Evolutionary conservation across 2,888 invertebrate species (phyloP).

Genomic region (Pelosia muscerda): DNA sequence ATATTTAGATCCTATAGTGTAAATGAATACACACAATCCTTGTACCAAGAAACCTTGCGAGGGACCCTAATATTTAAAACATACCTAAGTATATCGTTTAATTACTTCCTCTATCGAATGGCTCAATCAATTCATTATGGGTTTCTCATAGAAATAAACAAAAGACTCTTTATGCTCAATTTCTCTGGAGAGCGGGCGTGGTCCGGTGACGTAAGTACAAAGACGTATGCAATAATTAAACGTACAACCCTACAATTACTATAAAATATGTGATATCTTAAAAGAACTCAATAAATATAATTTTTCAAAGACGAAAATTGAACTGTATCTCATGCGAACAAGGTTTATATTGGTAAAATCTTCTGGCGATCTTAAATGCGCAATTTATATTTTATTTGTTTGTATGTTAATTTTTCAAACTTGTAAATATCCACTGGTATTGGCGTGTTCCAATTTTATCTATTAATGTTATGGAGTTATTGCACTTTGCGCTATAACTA

Average conservation of each 20-base stretch:
- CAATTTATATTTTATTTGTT: conserved; percentile 27
- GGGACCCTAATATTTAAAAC: conserved; percentile 31
- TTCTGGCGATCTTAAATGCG: background rate
- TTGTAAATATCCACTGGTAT: conserved; percentile 29
- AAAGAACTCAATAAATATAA: conserved; percentile 37
- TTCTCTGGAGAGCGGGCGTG: conserved; percentile 65
- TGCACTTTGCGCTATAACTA: background rate
- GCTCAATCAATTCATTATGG: conserved; percentile 77
- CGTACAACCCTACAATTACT: conserved; percentile 74
- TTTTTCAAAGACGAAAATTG: conserved; percentile 19
- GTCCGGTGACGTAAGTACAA: conserved; percentile 74
- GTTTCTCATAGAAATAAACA: conserved; percentile 80
- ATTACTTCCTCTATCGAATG: conserved; percentile 76
- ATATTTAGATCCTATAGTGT: too few relatives aligned
- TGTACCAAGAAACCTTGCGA: conserved; percentile 9
- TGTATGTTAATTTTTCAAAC: conserved; percentile 28
- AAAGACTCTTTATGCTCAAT: conserved; percentile 70
- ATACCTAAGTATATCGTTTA: conserved; percentile 71
- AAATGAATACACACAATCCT: background rate
- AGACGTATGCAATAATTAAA: conserved; percentile 78
- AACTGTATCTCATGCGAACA: background rate
- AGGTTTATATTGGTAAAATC: conserved; percentile 8
- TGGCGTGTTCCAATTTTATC: conserved; percentile 16
- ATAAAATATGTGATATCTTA: conserved; percentile 55
- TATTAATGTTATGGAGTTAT: background rate